Evolutionary conservation across 2,888 invertebrate species (phyloP).

Genomic region (Glyphotaelius pellucidus): DNA sequence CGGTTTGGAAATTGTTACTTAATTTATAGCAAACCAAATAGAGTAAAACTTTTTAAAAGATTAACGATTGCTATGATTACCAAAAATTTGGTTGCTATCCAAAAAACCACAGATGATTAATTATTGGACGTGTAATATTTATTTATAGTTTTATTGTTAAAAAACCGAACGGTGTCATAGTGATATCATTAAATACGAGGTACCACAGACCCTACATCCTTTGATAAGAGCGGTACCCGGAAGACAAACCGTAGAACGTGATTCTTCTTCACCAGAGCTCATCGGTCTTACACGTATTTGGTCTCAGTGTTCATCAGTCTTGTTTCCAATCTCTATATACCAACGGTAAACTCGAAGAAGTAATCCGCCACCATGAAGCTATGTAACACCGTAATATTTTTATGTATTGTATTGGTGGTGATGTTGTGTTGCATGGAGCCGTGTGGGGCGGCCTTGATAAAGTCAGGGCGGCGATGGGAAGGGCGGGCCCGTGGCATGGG

Average conservation of each 20-base stretch:
- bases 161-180: neutral
- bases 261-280: neutral
- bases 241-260: neutral
- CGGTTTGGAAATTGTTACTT: no score
- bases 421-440: neutral
- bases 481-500: conserved; percentile 10
- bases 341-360: neutral
- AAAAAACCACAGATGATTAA: neutral
- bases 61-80: neutral
- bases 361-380: neutral
- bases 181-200: neutral
- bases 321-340: neutral
- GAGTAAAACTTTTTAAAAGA: neutral
- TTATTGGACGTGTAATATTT: neutral
- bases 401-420: neutral
- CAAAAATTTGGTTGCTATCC: neutral
- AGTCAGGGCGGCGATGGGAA: conserved; percentile 28
- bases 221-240: neutral
- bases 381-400: neutral
- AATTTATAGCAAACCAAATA: neutral
- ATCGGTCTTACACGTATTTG: neutral
- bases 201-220: neutral
- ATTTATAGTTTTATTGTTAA: neutral
- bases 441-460: neutral
- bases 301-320: neutral